These are phyloP conservation scores for Zootoca vivipara DNA, from an alignment of 2,113 vertebrate species.

Conservation along the genomic window DNA sequence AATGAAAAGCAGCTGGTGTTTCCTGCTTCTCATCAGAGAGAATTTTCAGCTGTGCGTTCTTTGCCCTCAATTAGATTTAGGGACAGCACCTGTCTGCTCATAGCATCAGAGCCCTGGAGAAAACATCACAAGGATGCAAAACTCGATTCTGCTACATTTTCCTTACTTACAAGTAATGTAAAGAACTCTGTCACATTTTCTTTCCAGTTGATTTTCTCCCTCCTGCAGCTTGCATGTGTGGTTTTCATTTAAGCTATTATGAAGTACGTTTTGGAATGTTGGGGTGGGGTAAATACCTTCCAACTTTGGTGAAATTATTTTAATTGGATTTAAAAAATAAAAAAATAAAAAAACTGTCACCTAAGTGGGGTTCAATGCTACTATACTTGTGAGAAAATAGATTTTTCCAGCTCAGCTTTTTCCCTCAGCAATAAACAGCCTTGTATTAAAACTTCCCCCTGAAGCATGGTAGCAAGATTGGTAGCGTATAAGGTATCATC, in stretches of 20 bases:
- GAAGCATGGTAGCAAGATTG: not conserved
- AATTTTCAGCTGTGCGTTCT: too few relatives aligned
- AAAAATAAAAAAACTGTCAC: not conserved
- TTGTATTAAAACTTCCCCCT: not conserved
- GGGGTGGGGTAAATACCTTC: not conserved
- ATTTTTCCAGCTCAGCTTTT: not conserved
- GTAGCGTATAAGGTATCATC: not conserved
- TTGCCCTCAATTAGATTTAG: too few relatives aligned
- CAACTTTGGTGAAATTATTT: not conserved
- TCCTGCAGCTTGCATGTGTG: not conserved
- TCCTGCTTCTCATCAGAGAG: not conserved
- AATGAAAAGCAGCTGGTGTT: not conserved
- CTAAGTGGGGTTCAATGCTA: not conserved
- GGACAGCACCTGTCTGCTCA: too few relatives aligned
- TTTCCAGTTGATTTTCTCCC: not conserved
- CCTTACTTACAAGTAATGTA: not conserved
- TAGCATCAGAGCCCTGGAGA: not conserved
- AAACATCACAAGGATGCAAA: not conserved
- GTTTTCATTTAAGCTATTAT: not conserved
- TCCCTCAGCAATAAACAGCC: not conserved
- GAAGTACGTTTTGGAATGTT: not conserved
- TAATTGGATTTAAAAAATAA: too few relatives aligned
- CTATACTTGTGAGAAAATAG: not conserved
- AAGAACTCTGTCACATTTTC: not conserved
- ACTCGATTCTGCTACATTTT: not conserved